Percentiles rank a stretch among this genome's conserved stretches.
phyloP scores from a whole-genome alignment of 2,113 vertebrate species.

The Equus quagga region DNA sequence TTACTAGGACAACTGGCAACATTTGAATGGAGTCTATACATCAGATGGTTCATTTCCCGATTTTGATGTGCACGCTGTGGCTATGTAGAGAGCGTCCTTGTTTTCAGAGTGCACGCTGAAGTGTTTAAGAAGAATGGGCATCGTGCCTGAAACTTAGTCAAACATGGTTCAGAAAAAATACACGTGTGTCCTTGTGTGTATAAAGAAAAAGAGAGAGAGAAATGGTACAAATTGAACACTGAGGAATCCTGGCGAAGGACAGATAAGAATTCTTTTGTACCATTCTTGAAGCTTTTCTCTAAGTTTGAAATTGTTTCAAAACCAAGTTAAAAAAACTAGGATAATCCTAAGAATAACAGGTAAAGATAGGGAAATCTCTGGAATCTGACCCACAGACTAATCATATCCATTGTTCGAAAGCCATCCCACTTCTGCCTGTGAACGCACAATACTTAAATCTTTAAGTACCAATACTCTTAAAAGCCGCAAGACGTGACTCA shows the following conservation, averaged over 20 bases:
- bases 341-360: neutral
- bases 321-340: conserved; percentile 1
- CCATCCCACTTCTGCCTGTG: neutral
- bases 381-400: neutral
- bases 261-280: neutral
- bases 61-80: neutral
- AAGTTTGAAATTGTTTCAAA: neutral
- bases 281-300: neutral
- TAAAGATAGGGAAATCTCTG: neutral
- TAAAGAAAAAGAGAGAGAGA: neutral
- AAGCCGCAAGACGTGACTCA: neutral
- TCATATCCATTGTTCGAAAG: neutral
- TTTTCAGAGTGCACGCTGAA: neutral
- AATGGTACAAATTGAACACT: neutral
- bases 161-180: neutral
- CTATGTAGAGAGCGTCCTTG: neutral
- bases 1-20: neutral
- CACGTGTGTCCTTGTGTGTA: neutral
- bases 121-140: neutral
- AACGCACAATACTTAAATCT: neutral
- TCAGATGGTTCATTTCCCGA: neutral
- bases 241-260: neutral
- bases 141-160: neutral
- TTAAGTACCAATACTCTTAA: neutral
- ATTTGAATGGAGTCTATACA: neutral